phyloP scores from a whole-genome alignment of 2,888 invertebrate species.

The Eledona agricola region DNA sequence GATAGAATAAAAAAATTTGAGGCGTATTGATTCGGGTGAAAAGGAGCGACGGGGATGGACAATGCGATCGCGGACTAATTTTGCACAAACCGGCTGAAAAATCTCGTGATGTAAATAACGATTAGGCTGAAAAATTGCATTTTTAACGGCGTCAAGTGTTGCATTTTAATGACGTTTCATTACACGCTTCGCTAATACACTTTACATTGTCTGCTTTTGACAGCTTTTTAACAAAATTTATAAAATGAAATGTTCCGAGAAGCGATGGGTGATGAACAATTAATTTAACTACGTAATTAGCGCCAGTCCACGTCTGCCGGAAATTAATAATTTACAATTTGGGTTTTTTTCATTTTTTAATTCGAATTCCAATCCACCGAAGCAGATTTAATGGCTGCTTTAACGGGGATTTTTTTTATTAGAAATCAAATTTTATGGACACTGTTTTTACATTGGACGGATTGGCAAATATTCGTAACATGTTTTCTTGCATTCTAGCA shows the following conservation, averaged over 20 bases:
- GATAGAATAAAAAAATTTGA: slow-evolving; percentile 2
- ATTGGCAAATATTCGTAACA: not conserved
- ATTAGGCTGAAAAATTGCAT: slow-evolving; percentile 3
- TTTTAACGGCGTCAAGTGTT: slow-evolving; percentile 5
- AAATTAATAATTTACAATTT: slow-evolving; percentile 27
- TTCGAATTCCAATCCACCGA: slow-evolving; percentile 13
- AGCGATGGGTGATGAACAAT: no score
- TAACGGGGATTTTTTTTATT: slow-evolving; percentile 11
- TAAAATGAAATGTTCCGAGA: no score
- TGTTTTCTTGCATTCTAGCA: not conserved
- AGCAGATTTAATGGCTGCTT: slow-evolving; percentile 19
- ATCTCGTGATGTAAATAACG: slow-evolving; percentile 6
- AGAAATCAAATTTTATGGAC: slow-evolving; percentile 22
- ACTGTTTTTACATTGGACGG: slow-evolving; percentile 8
- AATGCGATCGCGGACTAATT: slow-evolving; percentile 4
- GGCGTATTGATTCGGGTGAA: slow-evolving; percentile 7
- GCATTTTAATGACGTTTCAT: slow-evolving; percentile 8
- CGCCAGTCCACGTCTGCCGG: slow-evolving; percentile 21
- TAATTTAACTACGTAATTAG: no score
- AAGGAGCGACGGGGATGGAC: not conserved
- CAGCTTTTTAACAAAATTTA: no score
- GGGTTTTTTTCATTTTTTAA: no score
- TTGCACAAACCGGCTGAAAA: slow-evolving; percentile 1
- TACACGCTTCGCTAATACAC: no score
- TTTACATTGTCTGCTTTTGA: no score